Percentiles rank a stretch among this genome's conserved stretches.
Evolutionary conservation across 2,797 vertebrate genomes (phyloP).

Genomic region (Cynopterus sphinx): DNA sequence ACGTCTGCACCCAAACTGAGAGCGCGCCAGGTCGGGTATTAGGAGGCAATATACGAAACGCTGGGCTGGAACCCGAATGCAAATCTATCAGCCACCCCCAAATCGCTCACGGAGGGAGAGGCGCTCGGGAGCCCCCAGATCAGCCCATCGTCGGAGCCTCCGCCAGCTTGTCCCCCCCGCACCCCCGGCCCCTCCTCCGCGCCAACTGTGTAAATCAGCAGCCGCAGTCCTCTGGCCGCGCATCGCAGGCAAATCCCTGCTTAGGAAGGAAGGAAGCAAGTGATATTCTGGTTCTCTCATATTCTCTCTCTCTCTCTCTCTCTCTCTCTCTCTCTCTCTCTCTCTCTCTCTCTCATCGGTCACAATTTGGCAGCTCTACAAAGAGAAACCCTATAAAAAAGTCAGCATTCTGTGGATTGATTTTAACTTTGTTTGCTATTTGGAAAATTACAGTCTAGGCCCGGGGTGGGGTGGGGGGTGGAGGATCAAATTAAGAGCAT

Average conservation of each 20-base stretch:
- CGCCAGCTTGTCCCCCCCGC: constrained; percentile 61
- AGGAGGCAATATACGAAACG: background rate
- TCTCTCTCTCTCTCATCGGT: background rate
- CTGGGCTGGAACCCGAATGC: constrained; percentile 51
- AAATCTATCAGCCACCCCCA: constrained; percentile 66
- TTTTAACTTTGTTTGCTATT: constrained; percentile 74
- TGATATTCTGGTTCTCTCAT: constrained; percentile 14
- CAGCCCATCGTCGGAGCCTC: constrained; percentile 65
- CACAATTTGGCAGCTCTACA: constrained; percentile 57
- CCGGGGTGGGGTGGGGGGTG: background rate
- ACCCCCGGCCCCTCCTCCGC: constrained; percentile 75
- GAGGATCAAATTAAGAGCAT: constrained; percentile 13
- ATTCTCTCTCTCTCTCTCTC: background rate
- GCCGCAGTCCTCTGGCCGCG: constrained; percentile 74
- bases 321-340: background rate
- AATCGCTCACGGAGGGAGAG: constrained; percentile 44
- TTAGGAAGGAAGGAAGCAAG: constrained; percentile 61
- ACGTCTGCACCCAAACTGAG: constrained; percentile 42
- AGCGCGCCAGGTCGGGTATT: constrained; percentile 31
- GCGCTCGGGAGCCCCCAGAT: constrained; percentile 73
- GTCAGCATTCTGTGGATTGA: constrained; percentile 58
- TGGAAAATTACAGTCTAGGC: constrained; percentile 71
- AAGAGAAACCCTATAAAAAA: constrained; percentile 52
- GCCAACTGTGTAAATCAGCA: constrained; percentile 70
- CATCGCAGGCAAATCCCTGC: constrained; percentile 70